Evolutionary conservation across 1,140 invertebrate species (phyloP).

Genomic region (Drosophila burlai): DNA sequence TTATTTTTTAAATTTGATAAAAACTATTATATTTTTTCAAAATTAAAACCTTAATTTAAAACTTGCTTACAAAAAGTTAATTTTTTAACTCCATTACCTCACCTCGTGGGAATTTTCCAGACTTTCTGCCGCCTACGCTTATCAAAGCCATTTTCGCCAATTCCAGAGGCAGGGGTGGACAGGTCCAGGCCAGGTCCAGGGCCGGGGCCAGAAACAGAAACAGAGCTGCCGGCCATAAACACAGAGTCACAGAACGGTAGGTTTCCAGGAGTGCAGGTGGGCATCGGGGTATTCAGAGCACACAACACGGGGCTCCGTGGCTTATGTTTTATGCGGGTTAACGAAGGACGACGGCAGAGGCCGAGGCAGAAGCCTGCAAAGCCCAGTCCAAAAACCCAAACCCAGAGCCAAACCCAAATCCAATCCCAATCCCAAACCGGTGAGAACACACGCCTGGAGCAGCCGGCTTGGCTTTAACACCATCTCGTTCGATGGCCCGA

Average conservation of each 20-base stretch:
- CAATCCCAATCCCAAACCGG: slow-evolving; percentile 8
- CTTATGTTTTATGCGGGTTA: slow-evolving; percentile 68
- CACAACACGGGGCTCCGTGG: slow-evolving; percentile 45
- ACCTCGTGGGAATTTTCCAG: slow-evolving; percentile 17
- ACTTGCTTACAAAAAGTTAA: too few species aligned
- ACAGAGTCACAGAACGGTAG: slow-evolving; percentile 36
- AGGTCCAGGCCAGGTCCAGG: slow-evolving; percentile 1
- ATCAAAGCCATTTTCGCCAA: slow-evolving; percentile 55
- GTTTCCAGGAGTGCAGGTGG: background rate
- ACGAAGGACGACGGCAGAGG: background rate
- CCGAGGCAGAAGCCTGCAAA: background rate
- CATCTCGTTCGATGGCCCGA: slow-evolving; percentile 33
- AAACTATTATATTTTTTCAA: too few species aligned
- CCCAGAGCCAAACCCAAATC: background rate
- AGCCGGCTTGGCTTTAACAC: slow-evolving; percentile 61
- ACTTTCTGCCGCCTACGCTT: slow-evolving; percentile 24
- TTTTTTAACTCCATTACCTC: background rate
- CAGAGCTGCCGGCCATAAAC: slow-evolving; percentile 59
- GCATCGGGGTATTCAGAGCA: slow-evolving; percentile 14
- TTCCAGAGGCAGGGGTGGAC: slow-evolving; percentile 13
- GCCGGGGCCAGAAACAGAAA: slow-evolving; percentile 27
- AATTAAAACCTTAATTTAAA: too few species aligned
- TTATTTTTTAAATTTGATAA: too few species aligned
- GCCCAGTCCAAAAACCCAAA: slow-evolving; percentile 10
- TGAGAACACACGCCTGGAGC: slow-evolving; percentile 36